Base-by-base conservation (phyloP, 2,888 invertebrate genomes). In the Laothoe populi region DNA sequence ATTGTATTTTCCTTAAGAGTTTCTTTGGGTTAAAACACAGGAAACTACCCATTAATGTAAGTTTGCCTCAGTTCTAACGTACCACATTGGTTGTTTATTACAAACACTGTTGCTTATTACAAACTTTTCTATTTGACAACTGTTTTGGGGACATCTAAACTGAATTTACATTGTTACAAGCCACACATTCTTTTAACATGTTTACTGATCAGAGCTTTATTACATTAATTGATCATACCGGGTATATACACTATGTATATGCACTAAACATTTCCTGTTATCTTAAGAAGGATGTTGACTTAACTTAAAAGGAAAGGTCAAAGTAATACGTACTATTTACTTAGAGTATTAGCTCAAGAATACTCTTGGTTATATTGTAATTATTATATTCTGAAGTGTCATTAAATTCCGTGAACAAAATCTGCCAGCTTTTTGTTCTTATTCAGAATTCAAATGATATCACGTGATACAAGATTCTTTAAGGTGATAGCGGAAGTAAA, bases 401-500 rank as follows among this genome's bases (percentile, higher is more conserved):
- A 19, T 16, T 44, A n/a, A 44, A 44, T 35, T 19, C 4, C 7
- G 53, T 53, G 19, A 53, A 35, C 35, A 35, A 19, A 19, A 35
- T 19, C 35, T 35, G 16, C 21, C 11, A 26, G 8, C 19, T 53
- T 19, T 19, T 16, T 16, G 16, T 38, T 38, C 38, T 13, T 13
- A 38, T 38, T 38, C 11, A 38, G 38, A 13, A 38, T 38, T 38
- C 1, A 38, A 26, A 49, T 49, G 49, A 53, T 35, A 35, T 65
- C 64, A 68, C 19, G 44, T 19, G 19, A 72, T 65, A 65, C 69
- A 65, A 70, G 70, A 73, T 81, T 83, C 61, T 69, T 71, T 84
- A 86, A 73, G 86, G 86, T 70, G 79, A 86, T 83, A 75, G 75
- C 86, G 88, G 88, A 88, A 86, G 82, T 65, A 69, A 65, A 67